A percentile compares a stretch with the other conserved stretches of the same genome.
phyloP scores from a whole-genome alignment of 2,113 vertebrate species.

The Rhinichthys klamathensis region DNA sequence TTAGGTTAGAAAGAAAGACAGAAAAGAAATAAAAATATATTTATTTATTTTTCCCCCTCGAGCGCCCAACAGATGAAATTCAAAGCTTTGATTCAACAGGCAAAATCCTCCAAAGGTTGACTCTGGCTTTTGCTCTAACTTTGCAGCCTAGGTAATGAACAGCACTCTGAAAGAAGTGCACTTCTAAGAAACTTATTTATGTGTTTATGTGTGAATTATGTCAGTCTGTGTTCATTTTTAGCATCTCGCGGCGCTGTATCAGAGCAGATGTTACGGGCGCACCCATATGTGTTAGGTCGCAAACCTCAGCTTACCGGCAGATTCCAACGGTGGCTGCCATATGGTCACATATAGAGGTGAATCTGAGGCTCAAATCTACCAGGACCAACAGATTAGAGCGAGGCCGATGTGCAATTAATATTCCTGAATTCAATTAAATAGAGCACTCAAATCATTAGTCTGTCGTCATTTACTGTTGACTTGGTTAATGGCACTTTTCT shows the following conservation, averaged over 20 bases:
- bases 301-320: slow-evolving; percentile 73
- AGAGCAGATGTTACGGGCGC: slow-evolving; percentile 61
- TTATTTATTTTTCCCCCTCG: neutral
- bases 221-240: neutral
- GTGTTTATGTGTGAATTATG: neutral
- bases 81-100: neutral
- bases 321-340: slow-evolving; percentile 68
- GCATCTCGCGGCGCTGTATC: slow-evolving; percentile 7
- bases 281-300: slow-evolving; percentile 65
- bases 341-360: slow-evolving; percentile 69
- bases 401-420: slow-evolving; percentile 42
- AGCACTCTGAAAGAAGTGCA: neutral
- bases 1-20: neutral
- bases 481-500: slow-evolving; percentile 14
- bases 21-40: no score
- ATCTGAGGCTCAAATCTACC: slow-evolving; percentile 48
- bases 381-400: slow-evolving; percentile 43
- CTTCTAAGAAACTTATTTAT: neutral
- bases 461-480: slow-evolving; percentile 21
- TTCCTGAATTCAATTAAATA: slow-evolving; percentile 53
- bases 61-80: neutral
- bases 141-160: neutral
- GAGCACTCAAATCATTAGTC: slow-evolving; percentile 50
- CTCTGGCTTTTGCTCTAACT: no score
- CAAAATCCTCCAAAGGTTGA: neutral